phyloP scores from a whole-genome alignment of 2,113 vertebrate species.

The Pterocles burchelli region DNA sequence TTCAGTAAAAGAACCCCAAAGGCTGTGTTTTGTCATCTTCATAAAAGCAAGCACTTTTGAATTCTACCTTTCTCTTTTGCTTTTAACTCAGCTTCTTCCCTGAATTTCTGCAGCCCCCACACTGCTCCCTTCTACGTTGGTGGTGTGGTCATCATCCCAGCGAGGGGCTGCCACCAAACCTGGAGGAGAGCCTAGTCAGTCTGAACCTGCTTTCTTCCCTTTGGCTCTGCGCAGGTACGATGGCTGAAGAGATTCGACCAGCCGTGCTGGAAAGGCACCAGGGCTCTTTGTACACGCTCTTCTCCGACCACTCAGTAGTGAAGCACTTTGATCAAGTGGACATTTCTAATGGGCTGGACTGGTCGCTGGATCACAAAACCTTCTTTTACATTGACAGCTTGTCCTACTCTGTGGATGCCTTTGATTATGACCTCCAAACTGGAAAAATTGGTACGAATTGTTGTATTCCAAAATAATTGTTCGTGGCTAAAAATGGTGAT shows the following conservation, averaged over 20 bases:
- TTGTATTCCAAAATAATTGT: not conserved
- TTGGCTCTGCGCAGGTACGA: conserved; percentile 77
- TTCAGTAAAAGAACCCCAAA: not conserved
- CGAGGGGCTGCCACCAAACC: not conserved
- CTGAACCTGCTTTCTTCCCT: not conserved
- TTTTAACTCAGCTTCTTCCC: not conserved
- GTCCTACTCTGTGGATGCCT: conserved; percentile 85
- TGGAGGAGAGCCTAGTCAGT: not conserved
- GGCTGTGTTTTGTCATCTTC: not conserved
- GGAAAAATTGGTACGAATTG: conserved; percentile 80
- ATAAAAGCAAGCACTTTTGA: not conserved
- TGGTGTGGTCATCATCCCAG: not conserved
- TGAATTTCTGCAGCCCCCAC: not conserved
- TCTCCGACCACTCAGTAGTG: conserved; percentile 76
- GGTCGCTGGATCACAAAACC: conserved; percentile 87
- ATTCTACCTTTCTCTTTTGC: not conserved
- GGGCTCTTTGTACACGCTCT: conserved; percentile 81
- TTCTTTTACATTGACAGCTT: conserved; percentile 96
- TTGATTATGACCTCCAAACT: conserved; percentile 86
- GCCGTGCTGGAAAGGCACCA: conserved; percentile 80
- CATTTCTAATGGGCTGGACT: conserved; percentile 94
- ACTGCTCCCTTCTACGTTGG: accelerated
- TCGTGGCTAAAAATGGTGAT: not conserved
- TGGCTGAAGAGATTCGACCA: conserved; percentile 80
- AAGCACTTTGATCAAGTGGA: conserved; percentile 88